phyloP scores from a whole-genome alignment of 2,113 vertebrate genomes.

The Seriola aureovittata region DNA sequence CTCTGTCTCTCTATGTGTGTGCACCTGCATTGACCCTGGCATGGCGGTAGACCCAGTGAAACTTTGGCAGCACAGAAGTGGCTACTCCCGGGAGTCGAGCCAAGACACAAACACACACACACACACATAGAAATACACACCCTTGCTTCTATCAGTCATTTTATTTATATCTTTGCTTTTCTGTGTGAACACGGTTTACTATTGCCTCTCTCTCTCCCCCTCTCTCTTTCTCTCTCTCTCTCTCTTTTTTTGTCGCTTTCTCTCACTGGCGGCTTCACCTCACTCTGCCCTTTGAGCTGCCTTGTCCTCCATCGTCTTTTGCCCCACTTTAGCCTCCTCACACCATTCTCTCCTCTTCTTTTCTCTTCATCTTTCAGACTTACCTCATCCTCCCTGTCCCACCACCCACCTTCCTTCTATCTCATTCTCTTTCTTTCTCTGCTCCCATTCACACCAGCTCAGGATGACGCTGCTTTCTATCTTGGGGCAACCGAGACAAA shows the following conservation, averaged over 20 bases:
- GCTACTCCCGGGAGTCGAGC: slow-evolving; percentile 62
- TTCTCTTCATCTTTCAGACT: slow-evolving; percentile 24
- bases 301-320: slow-evolving; percentile 54
- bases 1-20: background rate
- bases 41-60: slow-evolving; percentile 60
- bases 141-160: slow-evolving; percentile 50
- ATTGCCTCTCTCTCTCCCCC: slow-evolving; percentile 26
- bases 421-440: slow-evolving; percentile 10
- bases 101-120: slow-evolving; percentile 54
- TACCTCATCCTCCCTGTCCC: slow-evolving; percentile 25
- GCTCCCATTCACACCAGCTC: slow-evolving; percentile 22
- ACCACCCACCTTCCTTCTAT: slow-evolving; percentile 32
- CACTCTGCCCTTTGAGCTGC: slow-evolving; percentile 36
- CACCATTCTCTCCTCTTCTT: slow-evolving; percentile 15
- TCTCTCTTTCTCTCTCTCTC: too few species aligned
- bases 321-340: slow-evolving; percentile 61
- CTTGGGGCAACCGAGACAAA: slow-evolving; percentile 32
- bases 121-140: slow-evolving; percentile 43
- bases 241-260: slow-evolving; percentile 13
- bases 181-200: slow-evolving; percentile 29
- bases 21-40: slow-evolving; percentile 61
- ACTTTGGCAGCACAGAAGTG: slow-evolving; percentile 72
- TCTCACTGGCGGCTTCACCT: slow-evolving; percentile 26
- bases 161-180: slow-evolving; percentile 73
- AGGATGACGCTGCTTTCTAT: slow-evolving; percentile 30